A percentile compares a stretch with the other conserved stretches of the same genome.
Conservation (phyloP, 2,888 invertebrate species). For the Lasioglossum vierecki region DNA sequence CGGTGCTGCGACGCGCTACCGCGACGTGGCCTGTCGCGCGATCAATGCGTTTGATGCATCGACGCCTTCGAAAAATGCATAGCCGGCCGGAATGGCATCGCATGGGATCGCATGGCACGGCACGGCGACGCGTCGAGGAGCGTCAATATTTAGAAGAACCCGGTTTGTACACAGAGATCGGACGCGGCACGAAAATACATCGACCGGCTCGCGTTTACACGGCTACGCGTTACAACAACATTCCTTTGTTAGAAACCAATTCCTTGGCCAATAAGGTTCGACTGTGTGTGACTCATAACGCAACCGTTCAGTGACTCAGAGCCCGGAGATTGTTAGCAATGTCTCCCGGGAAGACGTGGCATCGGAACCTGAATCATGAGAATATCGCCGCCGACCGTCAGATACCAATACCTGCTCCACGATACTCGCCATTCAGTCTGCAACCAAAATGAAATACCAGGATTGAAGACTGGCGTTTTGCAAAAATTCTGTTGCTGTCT, state of each 20-base stretch:
- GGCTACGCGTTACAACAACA: slow-evolving; percentile 69
- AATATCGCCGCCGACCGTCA: slow-evolving; percentile 28
- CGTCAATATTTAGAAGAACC: neutral
- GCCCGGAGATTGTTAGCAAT: slow-evolving; percentile 77
- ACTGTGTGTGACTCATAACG: slow-evolving; percentile 77
- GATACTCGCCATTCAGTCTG: neutral
- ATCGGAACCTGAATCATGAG: slow-evolving; percentile 57
- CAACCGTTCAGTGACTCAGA: slow-evolving; percentile 79
- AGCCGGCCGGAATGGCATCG: neutral
- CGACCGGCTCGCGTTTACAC: slow-evolving; percentile 17
- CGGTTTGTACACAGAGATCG: neutral
- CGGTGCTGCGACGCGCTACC: slow-evolving; percentile 14
- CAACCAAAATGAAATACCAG: neutral
- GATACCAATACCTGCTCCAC: slow-evolving; percentile 27
- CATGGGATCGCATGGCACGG: neutral
- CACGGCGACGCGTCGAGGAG: neutral
- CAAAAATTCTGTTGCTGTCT: too few species aligned
- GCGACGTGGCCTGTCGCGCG: neutral
- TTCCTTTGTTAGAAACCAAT: slow-evolving; percentile 82
- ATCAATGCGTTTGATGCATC: slow-evolving; percentile 7
- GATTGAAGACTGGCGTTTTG: too few species aligned
- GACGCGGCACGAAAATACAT: slow-evolving; percentile 17
- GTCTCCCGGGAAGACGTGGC: slow-evolving; percentile 74
- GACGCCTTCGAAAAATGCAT: neutral
- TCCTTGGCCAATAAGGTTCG: slow-evolving; percentile 73